A percentile compares a stretch with the other conserved stretches of the same genome.
Conservation (phyloP, 2,888 invertebrate genomes). For the Kuschelorhynchus macadamiae region DNA sequence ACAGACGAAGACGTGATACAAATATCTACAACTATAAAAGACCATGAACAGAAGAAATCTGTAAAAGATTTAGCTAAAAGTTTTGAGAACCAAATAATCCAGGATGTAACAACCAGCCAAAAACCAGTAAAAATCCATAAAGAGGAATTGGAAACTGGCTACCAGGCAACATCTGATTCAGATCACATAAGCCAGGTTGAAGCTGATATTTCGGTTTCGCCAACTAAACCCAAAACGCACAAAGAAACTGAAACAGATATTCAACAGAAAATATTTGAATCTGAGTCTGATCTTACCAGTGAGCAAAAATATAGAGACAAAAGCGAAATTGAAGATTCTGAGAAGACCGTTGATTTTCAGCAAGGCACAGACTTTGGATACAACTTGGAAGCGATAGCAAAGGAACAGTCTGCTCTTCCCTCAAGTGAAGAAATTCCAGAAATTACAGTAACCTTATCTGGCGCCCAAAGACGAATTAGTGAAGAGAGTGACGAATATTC, state of each 20-base stretch:
- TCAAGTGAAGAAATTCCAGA: constrained; percentile 64
- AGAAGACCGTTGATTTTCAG: constrained; percentile 68
- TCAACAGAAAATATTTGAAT: constrained; percentile 60
- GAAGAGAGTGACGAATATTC: constrained; percentile 66
- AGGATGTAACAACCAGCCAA: background rate
- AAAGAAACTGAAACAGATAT: constrained; percentile 59
- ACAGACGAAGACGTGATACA: background rate
- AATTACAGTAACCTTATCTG: constrained; percentile 67
- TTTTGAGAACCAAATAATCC: constrained; percentile 56
- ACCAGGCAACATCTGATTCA: background rate
- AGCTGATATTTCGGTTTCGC: constrained; percentile 53
- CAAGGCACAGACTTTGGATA: constrained; percentile 66
- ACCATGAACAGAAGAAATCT: constrained; percentile 50
- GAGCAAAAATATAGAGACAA: constrained; percentile 63
- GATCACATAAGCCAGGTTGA: constrained; percentile 54
- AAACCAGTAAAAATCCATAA: background rate
- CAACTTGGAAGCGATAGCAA: constrained; percentile 61
- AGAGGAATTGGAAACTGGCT: background rate
- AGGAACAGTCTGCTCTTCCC: constrained; percentile 59
- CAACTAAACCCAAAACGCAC: constrained; percentile 55
- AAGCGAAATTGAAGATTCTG: constrained; percentile 70
- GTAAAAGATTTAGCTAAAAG: constrained; percentile 59
- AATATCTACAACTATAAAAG: background rate
- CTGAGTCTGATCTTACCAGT: constrained; percentile 64
- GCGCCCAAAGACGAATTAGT: constrained; percentile 66